Conservation (phyloP, 1,140 invertebrate genomes). For the Rhopalosiphum padi region DNA sequence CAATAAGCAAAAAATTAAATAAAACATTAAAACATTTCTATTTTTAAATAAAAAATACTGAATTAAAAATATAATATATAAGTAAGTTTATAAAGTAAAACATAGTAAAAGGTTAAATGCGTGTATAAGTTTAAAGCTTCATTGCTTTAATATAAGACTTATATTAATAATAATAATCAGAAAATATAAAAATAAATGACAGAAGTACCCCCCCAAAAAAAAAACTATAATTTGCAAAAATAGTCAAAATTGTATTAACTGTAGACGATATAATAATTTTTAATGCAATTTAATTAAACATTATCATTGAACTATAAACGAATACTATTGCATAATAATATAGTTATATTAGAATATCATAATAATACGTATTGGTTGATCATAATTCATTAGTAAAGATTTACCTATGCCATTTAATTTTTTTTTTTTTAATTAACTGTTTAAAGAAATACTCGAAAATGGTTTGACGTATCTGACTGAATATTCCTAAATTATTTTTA, state of each 20-base stretch:
- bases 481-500: neutral
- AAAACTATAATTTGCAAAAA: no score
- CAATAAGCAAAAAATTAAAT: neutral
- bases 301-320: neutral
- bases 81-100: neutral
- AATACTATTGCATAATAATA: neutral
- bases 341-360: neutral
- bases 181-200: neutral
- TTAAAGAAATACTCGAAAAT: neutral
- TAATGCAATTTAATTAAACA: neutral
- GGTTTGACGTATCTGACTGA: neutral
- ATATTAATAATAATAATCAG: neutral
- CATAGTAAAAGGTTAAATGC: no score
- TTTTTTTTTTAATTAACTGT: neutral
- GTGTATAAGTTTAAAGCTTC: no score
- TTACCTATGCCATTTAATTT: fast-evolving
- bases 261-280: neutral
- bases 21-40: neutral
- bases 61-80: neutral
- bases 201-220: neutral
- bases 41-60: neutral
- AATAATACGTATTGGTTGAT: neutral
- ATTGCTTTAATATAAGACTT: no score
- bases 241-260: neutral
- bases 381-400: neutral